phyloP scores from a whole-genome alignment of 2,888 invertebrate genomes.

The Andrena flavipes region DNA sequence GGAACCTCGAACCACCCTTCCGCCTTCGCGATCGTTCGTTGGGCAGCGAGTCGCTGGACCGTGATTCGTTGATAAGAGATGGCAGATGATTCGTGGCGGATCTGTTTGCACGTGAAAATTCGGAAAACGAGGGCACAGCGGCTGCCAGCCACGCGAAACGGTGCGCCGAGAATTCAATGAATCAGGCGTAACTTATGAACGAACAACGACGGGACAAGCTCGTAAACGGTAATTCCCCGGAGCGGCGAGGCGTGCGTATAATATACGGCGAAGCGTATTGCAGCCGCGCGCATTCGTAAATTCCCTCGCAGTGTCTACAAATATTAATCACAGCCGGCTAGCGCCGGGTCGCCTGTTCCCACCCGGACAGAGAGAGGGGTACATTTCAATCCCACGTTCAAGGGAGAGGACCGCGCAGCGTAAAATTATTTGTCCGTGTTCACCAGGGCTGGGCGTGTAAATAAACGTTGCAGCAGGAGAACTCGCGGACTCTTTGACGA shows the following conservation, averaged over 20 bases:
- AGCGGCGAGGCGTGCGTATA: not conserved
- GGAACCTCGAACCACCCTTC: not conserved
- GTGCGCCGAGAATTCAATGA: not conserved
- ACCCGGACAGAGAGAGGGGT: not conserved
- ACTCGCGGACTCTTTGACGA: not conserved
- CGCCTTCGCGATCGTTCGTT: too few relatives aligned
- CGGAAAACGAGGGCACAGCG: too few relatives aligned
- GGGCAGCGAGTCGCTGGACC: too few relatives aligned
- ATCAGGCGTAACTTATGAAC: not conserved
- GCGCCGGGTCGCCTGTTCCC: not conserved
- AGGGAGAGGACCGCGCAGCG: not conserved
- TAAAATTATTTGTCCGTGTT: conserved; percentile 17
- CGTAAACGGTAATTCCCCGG: not conserved
- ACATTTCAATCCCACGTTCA: not conserved
- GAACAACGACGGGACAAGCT: not conserved
- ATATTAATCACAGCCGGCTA: conserved; percentile 21
- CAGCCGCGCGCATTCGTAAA: conserved; percentile 13
- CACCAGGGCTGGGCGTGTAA: not conserved
- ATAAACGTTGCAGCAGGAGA: conserved; percentile 1
- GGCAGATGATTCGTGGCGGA: too few relatives aligned
- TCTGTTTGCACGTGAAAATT: too few relatives aligned
- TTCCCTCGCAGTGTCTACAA: conserved; percentile 5
- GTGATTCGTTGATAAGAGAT: too few relatives aligned
- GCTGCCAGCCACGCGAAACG: not conserved
- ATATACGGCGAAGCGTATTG: not conserved